phyloP scores from a whole-genome alignment of 2,888 invertebrate genomes.

The Apamea crenata region DNA sequence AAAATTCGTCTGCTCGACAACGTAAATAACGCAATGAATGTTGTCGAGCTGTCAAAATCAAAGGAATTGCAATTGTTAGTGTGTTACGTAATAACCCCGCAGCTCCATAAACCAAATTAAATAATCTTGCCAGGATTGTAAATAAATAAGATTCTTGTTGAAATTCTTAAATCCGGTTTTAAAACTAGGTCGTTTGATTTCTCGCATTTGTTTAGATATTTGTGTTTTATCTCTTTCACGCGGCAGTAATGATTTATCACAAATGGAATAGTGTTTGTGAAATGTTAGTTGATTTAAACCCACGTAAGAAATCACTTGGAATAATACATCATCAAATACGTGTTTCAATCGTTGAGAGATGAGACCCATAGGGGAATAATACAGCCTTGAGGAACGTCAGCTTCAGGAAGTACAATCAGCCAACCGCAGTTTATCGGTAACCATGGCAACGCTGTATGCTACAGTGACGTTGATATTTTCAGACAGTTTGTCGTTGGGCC shows the following conservation, averaged over 20 bases:
- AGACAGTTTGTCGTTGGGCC: neutral
- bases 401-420: neutral
- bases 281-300: conserved; percentile 47
- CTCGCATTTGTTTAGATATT: conserved; percentile 35
- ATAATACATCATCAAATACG: conserved; percentile 21
- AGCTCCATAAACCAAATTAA: neutral
- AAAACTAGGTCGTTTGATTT: conserved; percentile 18
- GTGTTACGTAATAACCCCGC: neutral
- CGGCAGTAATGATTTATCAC: conserved; percentile 40
- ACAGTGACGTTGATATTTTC: neutral
- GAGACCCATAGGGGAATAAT: conserved; percentile 5
- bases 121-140: neutral
- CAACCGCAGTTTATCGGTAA: neutral
- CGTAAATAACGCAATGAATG: neutral
- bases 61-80: neutral
- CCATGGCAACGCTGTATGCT: neutral
- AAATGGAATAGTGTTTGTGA: conserved; percentile 21
- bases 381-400: neutral
- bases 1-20: neutral
- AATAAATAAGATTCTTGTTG: conserved; percentile 13
- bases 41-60: neutral
- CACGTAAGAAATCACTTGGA: conserved; percentile 27
- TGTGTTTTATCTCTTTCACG: conserved; percentile 34
- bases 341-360: conserved; percentile 36
- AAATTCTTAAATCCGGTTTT: conserved; percentile 1